These are phyloP conservation scores for Probaryconus sp. DNA, from an alignment of 1,140 invertebrate species.

Conservation along the genomic window DNA sequence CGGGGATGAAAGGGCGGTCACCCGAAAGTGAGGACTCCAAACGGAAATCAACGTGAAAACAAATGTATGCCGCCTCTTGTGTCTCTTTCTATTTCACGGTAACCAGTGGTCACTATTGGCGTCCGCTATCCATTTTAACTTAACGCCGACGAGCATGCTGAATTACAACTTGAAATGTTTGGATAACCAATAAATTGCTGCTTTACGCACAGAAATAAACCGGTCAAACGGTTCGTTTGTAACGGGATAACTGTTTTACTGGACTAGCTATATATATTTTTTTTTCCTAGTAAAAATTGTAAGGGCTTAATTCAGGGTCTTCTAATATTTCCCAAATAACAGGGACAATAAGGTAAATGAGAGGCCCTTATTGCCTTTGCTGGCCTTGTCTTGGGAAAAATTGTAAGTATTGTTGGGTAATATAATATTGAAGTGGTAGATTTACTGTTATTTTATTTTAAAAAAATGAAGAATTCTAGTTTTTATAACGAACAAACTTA, in stretches of 20 bases:
- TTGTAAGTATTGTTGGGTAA: too few species aligned
- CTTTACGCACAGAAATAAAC: slow-evolving; percentile 26
- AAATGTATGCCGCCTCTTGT: slow-evolving; percentile 34
- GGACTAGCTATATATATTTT: too few species aligned
- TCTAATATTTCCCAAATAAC: too few species aligned
- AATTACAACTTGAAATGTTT: slow-evolving; percentile 43
- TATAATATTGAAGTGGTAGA: too few species aligned
- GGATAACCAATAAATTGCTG: slow-evolving; percentile 44
- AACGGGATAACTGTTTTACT: slow-evolving; percentile 45
- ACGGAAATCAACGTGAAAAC: slow-evolving; percentile 57
- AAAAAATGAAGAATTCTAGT: too few species aligned
- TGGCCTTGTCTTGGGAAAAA: too few species aligned
- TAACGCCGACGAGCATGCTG: slow-evolving; percentile 26
- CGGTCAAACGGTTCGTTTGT: slow-evolving; percentile 26
- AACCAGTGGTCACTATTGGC: background rate
- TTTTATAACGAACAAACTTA: too few species aligned
- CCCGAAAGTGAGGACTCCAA: slow-evolving; percentile 41
- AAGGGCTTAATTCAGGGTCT: too few species aligned
- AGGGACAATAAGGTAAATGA: too few species aligned
- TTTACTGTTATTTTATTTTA: too few species aligned
- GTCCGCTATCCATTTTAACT: background rate
- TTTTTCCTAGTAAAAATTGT: too few species aligned
- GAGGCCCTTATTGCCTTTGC: too few species aligned
- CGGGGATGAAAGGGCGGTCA: background rate
- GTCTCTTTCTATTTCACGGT: slow-evolving; percentile 32